Conservation (phyloP, 2,797 vertebrate genomes). For the Huso huso region DNA sequence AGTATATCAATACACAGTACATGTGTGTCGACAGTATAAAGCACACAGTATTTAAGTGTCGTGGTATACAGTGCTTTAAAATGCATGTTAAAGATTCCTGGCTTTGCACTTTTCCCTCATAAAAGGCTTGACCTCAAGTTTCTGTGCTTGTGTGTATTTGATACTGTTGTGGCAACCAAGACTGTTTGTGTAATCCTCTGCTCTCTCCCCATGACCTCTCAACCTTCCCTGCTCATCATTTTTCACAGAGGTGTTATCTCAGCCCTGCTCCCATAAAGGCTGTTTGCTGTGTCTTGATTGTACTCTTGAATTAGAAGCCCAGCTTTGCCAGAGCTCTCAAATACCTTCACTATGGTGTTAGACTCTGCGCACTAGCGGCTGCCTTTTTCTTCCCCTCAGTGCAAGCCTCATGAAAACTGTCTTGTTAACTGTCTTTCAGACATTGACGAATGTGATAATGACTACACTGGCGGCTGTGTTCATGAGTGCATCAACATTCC, state of each 20-base stretch:
- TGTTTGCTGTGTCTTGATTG: constrained; percentile 11
- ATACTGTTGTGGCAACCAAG: neutral
- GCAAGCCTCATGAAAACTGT: constrained; percentile 3
- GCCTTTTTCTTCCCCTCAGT: neutral
- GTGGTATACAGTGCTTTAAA: too few relatives aligned
- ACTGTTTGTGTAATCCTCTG: neutral
- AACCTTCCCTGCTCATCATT: neutral
- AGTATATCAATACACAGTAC: too few relatives aligned
- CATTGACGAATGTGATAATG: constrained; percentile 93
- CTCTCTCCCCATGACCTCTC: neutral
- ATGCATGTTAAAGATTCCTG: too few relatives aligned
- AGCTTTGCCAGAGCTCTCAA: neutral
- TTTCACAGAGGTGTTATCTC: neutral
- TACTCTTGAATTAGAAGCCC: constrained; percentile 3
- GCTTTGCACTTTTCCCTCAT: too few relatives aligned
- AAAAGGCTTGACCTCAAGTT: too few relatives aligned
- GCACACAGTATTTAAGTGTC: too few relatives aligned
- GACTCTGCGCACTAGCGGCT: neutral
- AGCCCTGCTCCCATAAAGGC: neutral
- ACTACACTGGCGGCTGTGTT: constrained; percentile 93
- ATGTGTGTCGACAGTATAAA: too few relatives aligned
- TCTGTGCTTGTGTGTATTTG: too few relatives aligned
- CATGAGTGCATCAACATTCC: constrained; percentile 97
- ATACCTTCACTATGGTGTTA: constrained; percentile 12
- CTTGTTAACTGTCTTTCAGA: constrained; percentile 58